Base-by-base conservation (phyloP, 2,888 invertebrate genomes). In the Coenonympha arcania region DNA sequence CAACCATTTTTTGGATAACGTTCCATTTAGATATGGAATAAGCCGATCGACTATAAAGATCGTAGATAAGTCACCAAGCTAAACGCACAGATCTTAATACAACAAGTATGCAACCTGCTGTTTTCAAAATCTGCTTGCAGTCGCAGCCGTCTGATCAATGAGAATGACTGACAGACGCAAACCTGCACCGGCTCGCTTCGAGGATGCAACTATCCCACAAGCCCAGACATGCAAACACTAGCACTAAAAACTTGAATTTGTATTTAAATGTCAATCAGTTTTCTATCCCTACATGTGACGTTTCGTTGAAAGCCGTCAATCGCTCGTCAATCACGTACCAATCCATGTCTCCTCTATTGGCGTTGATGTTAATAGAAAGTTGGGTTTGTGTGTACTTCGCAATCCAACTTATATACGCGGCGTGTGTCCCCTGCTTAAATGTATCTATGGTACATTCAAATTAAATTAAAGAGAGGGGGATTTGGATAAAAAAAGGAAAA, bases 261-360 rank as follows among this genome's bases (percentile, higher is more conserved):
- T 39, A 39, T 24, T 39, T 39, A 39, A 24, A 39, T 22, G 39
- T 39, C 39, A 15, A 39, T 39, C 39, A 39, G 24, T 24, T 15
- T 13, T 37, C 37, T 24, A 15, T 15, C 8, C 4, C 9, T 24
- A 39, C 39, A 15, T 39, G 39, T 24, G 39, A 11, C 39, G 13
- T 30, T 39, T 39, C 24, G 39, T 24, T 15, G 39, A 39, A 39
- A 8, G 22, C 13, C 24, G 15, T 39, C 39, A 22, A 39, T 39
- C 39, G 39, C 8, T 24, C 24, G 39, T 39, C 39, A 39, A 22
- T 39, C 39, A 15, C 22, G 15, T 39, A 16, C 39, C 2, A 37
- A 37, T 22, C 6, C 22, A 13, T 13, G 37, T 13, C 8, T 24
- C 39, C 15, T 15, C 15, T 15, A 13, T 22, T 24, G 15, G 15